phyloP scores from a whole-genome alignment of 1,140 invertebrate genomes.

The Ganaspis sp. region DNA sequence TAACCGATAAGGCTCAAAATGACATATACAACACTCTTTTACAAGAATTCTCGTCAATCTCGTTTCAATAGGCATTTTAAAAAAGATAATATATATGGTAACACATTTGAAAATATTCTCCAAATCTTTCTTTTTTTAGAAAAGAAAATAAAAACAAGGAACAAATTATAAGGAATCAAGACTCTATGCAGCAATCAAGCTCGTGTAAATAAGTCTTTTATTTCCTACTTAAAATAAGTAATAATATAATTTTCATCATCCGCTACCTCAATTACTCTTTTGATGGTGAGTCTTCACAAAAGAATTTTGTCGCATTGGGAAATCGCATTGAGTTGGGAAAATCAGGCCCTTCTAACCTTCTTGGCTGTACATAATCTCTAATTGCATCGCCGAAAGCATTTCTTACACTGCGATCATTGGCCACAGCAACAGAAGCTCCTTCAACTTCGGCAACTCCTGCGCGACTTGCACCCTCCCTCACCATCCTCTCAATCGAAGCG shows the following conservation, averaged over 20 bases:
- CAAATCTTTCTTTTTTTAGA: constrained; percentile 30
- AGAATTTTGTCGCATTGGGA: constrained; percentile 72
- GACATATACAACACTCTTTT: neutral
- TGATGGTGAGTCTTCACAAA: constrained; percentile 62
- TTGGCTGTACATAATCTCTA: constrained; percentile 68
- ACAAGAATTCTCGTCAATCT: neutral
- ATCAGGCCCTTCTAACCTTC: constrained; percentile 62
- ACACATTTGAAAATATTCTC: constrained; percentile 16
- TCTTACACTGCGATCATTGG: constrained; percentile 66
- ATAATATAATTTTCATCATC: neutral
- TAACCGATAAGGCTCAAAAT: constrained; percentile 8
- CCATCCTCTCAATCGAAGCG: constrained; percentile 70
- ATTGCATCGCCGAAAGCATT: constrained; percentile 73
- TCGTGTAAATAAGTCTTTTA: constrained; percentile 35
- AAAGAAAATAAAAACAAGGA: constrained; percentile 32
- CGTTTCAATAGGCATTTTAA: neutral
- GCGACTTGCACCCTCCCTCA: constrained; percentile 67
- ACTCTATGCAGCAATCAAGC: constrained; percentile 32
- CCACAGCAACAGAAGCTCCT: constrained; percentile 70
- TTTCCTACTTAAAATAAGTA: neutral
- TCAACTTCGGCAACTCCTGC: constrained; percentile 69
- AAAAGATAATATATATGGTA: neutral
- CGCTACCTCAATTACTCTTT: constrained; percentile 57
- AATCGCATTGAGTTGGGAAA: constrained; percentile 71
- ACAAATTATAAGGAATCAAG: constrained; percentile 30